Percentiles rank a stretch among this genome's conserved stretches.
Evolutionary conservation across 2,888 invertebrate species (phyloP).

Genomic region (Eurytoma adleriae): DNA sequence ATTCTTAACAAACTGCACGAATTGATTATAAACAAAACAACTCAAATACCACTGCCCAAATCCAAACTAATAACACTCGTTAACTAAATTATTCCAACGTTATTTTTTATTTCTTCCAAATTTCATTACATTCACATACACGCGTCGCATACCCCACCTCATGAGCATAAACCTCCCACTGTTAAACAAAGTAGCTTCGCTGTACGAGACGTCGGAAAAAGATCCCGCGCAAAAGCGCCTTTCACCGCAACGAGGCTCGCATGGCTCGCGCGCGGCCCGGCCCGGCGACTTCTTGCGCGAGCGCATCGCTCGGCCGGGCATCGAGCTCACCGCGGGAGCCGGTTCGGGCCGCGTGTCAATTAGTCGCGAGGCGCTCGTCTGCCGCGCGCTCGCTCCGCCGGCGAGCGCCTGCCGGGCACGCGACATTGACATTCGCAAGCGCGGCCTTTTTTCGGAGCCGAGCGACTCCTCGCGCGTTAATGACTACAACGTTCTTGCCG

Average conservation of each 20-base stretch:
- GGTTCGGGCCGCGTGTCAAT: conserved; percentile 40
- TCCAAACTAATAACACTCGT: no score
- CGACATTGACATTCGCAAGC: conserved; percentile 43
- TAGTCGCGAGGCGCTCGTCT: conserved; percentile 32
- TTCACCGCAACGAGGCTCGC: not conserved
- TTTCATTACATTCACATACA: no score
- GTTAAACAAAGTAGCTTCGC: not conserved
- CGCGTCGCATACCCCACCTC: no score
- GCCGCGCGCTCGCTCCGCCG: not conserved
- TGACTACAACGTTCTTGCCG: not conserved
- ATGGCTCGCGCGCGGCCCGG: no score
- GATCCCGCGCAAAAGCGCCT: not conserved
- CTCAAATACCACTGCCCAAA: no score
- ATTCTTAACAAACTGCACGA: no score
- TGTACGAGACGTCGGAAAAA: not conserved
- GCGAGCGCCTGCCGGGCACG: not conserved
- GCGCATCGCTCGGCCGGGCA: conserved; percentile 17
- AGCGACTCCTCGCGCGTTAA: no score
- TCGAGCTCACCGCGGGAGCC: conserved; percentile 38
- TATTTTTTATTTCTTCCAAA: no score
- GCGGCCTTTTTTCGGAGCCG: not conserved
- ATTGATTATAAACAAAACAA: no score
- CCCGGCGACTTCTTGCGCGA: not conserved
- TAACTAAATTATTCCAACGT: no score
- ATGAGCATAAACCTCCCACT: not conserved